A percentile compares a stretch with the other conserved stretches of the same genome.
These are phyloP conservation scores for Diplosoma virens DNA, from an alignment of 23 tunicate genomes.

Conservation along the genomic window DNA sequence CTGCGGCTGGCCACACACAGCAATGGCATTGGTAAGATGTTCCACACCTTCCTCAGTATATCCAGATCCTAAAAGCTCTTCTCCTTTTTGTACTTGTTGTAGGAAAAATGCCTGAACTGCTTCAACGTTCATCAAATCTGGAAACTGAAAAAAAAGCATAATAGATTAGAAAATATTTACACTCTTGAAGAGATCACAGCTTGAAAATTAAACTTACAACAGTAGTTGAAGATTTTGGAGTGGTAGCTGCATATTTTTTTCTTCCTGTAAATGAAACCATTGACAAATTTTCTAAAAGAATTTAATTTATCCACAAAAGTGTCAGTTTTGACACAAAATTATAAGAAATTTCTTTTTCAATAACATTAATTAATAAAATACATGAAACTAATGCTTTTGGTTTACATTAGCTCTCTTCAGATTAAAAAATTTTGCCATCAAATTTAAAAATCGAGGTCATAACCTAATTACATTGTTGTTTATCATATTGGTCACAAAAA, in stretches of 20 bases:
- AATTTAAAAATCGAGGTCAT: too few species aligned
- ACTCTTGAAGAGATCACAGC: not conserved
- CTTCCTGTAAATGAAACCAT: not conserved
- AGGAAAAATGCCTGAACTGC: slow-evolving; percentile 91
- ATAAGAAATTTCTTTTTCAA: not conserved
- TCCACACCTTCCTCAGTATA: slow-evolving; percentile 83
- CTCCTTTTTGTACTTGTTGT: slow-evolving; percentile 85
- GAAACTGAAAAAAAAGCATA: slow-evolving; percentile 63
- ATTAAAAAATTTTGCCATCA: too few species aligned
- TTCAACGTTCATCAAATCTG: slow-evolving; percentile 74
- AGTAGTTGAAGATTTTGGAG: not conserved
- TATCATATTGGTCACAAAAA: too few species aligned
- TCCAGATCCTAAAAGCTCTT: slow-evolving; percentile 71
- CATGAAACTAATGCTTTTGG: too few species aligned
- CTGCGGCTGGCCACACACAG: slow-evolving; percentile 96
- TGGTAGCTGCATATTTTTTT: not conserved
- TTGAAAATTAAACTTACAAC: not conserved
- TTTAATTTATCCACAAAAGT: too few species aligned
- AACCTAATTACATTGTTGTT: too few species aligned
- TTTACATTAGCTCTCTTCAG: too few species aligned
- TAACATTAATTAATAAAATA: too few species aligned
- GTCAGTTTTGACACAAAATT: not conserved
- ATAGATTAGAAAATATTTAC: not conserved
- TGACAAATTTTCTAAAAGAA: not conserved
- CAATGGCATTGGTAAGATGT: slow-evolving; percentile 91